phyloP scores from a whole-genome alignment of 2,113 vertebrate genomes.

The Rhea pennata region DNA sequence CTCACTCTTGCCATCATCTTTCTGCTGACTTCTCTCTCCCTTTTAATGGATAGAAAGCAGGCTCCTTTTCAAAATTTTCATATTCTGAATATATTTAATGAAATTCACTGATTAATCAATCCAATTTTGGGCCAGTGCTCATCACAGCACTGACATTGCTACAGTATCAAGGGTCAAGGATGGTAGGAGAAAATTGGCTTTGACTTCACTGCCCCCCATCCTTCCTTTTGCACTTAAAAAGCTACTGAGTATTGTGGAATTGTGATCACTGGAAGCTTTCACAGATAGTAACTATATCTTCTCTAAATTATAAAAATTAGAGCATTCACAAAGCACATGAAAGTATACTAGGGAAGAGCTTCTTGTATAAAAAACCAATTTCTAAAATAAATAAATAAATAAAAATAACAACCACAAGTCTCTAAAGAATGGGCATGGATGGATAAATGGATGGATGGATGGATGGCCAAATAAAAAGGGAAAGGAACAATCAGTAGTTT shows the following conservation, averaged over 20 bases:
- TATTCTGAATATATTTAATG: not conserved
- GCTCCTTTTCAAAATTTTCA: not conserved
- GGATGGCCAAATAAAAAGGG: constrained; percentile 70
- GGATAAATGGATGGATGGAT: not conserved
- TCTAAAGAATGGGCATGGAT: constrained; percentile 47
- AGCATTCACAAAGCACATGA: constrained; percentile 22
- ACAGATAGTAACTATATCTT: too few species aligned
- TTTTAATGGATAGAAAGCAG: not conserved
- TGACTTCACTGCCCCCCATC: too few species aligned
- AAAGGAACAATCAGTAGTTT: constrained; percentile 71
- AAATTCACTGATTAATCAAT: not conserved
- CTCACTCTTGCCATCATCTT: not conserved
- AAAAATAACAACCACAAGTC: constrained; percentile 28
- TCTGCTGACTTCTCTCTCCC: not conserved
- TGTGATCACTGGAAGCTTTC: not conserved
- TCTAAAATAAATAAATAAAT: not conserved
- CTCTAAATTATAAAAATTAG: not conserved
- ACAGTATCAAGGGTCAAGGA: not conserved
- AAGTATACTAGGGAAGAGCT: constrained; percentile 52
- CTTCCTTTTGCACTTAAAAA: not conserved
- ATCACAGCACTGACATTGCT: not conserved
- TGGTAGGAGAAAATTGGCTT: not conserved
- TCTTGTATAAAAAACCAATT: not conserved
- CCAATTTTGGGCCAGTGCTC: not conserved
- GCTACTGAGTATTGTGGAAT: not conserved